Percentiles rank a stretch among this genome's conserved stretches.
Conservation (phyloP, 1,140 invertebrate genomes). For the Drosophila insularis region DNA sequence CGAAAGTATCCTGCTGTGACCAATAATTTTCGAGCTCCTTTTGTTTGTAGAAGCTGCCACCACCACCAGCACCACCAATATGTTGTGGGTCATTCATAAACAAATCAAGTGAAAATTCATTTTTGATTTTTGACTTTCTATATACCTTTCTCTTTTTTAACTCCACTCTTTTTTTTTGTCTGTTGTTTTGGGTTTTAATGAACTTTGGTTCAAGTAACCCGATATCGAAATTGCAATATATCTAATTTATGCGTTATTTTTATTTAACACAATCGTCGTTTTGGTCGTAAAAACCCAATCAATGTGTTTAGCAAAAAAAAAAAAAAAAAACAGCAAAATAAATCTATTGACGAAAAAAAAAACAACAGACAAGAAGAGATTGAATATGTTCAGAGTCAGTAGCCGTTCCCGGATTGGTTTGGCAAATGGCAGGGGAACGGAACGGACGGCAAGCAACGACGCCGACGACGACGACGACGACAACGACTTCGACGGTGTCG, state of each 20-base stretch:
- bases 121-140: conserved; percentile 29
- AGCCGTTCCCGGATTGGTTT: conserved; percentile 42
- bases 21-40: background rate
- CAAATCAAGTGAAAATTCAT: conserved; percentile 61
- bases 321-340: conserved; percentile 27
- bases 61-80: background rate
- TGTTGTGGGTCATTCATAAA: conserved; percentile 39
- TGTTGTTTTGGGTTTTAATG: conserved; percentile 62
- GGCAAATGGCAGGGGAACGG: conserved; percentile 1
- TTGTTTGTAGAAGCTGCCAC: conserved; percentile 22
- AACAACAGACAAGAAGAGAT: conserved; percentile 41
- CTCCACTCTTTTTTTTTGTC: conserved; percentile 21
- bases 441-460: conserved; percentile 47
- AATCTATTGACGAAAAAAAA: conserved; percentile 22
- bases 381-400: conserved; percentile 65
- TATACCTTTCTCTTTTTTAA: conserved; percentile 63
- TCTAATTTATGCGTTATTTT: conserved; percentile 74
- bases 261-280: conserved; percentile 68
- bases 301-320: conserved; percentile 53
- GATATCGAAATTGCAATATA: conserved; percentile 76
- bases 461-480: conserved; percentile 35
- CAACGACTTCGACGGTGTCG: conserved; percentile 44
- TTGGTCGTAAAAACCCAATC: conserved; percentile 71
- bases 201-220: conserved; percentile 75
- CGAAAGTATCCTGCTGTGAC: conserved; percentile 61